Evolutionary conservation across 2,113 vertebrate species (phyloP).

Genomic region (Chaetodon trifascialis): DNA sequence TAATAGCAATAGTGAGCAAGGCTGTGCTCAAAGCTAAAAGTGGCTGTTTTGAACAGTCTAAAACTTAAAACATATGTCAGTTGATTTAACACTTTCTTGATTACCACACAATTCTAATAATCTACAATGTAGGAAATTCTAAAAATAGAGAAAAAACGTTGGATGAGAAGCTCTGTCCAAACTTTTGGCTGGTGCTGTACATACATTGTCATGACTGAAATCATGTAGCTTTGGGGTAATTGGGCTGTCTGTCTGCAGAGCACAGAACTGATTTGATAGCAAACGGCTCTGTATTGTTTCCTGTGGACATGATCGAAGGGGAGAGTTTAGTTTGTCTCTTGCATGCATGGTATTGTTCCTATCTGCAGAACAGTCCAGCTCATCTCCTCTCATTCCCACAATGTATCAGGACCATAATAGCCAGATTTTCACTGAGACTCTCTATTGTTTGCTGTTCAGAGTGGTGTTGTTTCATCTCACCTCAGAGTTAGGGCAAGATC

Average conservation of each 20-base stretch:
- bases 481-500: slow-evolving; percentile 20
- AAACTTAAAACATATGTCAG: no score
- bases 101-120: no score
- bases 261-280: slow-evolving; percentile 10
- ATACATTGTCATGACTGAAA: not conserved
- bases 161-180: no score
- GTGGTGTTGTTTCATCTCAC: slow-evolving; percentile 28
- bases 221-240: not conserved
- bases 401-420: slow-evolving; percentile 27
- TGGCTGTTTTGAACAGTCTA: no score
- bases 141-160: no score
- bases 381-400: slow-evolving; percentile 31
- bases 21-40: no score
- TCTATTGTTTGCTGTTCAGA: slow-evolving; percentile 39
- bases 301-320: slow-evolving; percentile 25
- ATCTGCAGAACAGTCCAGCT: slow-evolving; percentile 36
- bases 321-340: slow-evolving; percentile 14
- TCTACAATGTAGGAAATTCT: no score
- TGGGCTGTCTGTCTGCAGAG: not conserved
- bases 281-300: slow-evolving; percentile 23
- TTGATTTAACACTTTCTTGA: no score
- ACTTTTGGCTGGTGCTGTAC: no score
- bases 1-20: no score
- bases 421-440: slow-evolving; percentile 36
- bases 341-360: slow-evolving; percentile 33